phyloP scores from a whole-genome alignment of 2,888 invertebrate genomes.

The Megamerina dolium region DNA sequence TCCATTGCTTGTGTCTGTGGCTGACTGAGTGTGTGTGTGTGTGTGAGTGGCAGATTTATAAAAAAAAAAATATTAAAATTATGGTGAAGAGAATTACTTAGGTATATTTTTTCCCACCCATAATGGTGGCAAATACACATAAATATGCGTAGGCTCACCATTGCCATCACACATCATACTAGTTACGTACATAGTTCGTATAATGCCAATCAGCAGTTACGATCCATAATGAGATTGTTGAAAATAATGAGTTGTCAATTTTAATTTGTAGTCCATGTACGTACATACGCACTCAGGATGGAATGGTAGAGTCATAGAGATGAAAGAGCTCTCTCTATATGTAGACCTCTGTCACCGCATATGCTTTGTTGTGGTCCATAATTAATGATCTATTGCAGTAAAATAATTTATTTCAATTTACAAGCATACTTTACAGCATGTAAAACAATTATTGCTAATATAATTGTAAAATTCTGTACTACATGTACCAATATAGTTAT shows the following conservation, averaged over 20 bases:
- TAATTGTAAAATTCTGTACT: conserved; percentile 6
- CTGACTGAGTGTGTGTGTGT: no score
- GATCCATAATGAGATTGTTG: conserved; percentile 6
- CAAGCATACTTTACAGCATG: conserved; percentile 19
- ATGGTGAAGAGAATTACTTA: no score
- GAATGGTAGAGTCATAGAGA: no score
- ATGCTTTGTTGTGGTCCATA: conserved; percentile 22
- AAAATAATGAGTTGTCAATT: conserved; percentile 25
- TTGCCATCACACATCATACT: background rate
- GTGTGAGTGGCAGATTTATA: no score
- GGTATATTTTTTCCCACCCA: no score
- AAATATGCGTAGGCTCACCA: no score
- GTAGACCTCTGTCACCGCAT: conserved; percentile 17
- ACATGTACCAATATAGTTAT: no score
- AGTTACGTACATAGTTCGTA: background rate
- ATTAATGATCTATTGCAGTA: conserved; percentile 24
- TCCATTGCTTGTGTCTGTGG: no score
- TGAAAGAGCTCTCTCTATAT: no score
- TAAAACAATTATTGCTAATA: conserved; percentile 23
- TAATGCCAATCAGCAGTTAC: background rate
- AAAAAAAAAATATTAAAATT: no score
- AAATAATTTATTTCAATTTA: conserved; percentile 25
- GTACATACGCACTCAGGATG: conserved; percentile 16
- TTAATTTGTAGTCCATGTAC: conserved; percentile 22
- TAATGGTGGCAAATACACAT: no score